Conservation (phyloP, 2,888 invertebrate genomes). For the Pomacea canaliculata region DNA sequence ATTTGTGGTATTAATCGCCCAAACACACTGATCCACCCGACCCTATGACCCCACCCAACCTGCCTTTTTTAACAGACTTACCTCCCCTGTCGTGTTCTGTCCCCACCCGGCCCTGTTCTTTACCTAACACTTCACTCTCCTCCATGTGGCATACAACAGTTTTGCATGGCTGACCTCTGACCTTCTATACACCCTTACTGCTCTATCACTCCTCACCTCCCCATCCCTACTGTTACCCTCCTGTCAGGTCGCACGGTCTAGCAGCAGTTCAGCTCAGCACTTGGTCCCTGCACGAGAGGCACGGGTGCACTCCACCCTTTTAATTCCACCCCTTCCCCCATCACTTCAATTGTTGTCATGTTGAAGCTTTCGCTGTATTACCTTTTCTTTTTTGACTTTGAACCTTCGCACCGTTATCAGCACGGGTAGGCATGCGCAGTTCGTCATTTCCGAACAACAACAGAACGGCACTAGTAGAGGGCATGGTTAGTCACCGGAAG, state of each 20-base stretch:
- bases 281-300: not conserved
- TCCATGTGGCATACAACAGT: too few relatives aligned
- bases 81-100: not conserved
- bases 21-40: too few relatives aligned
- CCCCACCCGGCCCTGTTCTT: not conserved
- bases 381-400: not conserved
- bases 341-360: not conserved
- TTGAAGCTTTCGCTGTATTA: too few relatives aligned
- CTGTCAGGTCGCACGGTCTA: conserved; percentile 5
- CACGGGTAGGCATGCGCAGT: conserved; percentile 23
- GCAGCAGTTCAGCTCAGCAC: conserved; percentile 1
- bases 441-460: conserved; percentile 10
- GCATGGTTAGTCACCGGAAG: conserved; percentile 31
- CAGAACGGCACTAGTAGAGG: conserved; percentile 6
- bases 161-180: too few relatives aligned
- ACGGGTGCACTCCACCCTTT: not conserved
- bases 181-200: not conserved
- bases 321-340: not conserved
- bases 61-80: not conserved
- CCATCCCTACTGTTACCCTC: not conserved
- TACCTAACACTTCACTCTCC: too few relatives aligned
- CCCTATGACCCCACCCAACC: not conserved
- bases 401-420: conserved; percentile 5
- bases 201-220: not conserved
- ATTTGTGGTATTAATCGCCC: too few relatives aligned